A percentile compares a stretch with the other conserved stretches of the same genome.
phyloP scores from a whole-genome alignment of 2,797 vertebrate species.

The Pseudochirops cupreus region DNA sequence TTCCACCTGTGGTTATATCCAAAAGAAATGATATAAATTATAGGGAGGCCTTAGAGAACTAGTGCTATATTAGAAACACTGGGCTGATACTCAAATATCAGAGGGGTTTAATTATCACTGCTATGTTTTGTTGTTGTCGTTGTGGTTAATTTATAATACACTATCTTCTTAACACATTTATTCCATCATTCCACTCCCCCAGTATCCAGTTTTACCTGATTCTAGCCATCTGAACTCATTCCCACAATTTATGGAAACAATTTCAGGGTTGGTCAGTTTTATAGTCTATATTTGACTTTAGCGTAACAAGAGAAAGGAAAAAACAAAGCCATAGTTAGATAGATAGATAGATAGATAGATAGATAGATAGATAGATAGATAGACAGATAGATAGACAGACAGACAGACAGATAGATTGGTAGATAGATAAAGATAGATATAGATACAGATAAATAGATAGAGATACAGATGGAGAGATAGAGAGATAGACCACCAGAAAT shows the following conservation, averaged over 20 bases:
- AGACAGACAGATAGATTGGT: too few species aligned
- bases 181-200: neutral
- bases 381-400: too few species aligned
- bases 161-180: conserved; percentile 24
- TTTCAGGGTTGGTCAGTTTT: conserved; percentile 81
- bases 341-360: too few species aligned
- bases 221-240: conserved; percentile 65
- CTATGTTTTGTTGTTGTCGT: neutral
- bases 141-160: neutral
- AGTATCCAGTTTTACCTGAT: conserved; percentile 55
- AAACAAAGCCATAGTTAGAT: conserved; percentile 40
- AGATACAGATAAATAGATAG: too few species aligned
- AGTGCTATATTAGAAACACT: conserved; percentile 17
- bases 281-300: conserved; percentile 79
- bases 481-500: neutral
- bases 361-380: too few species aligned
- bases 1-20: conserved; percentile 71
- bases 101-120: neutral
- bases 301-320: conserved; percentile 70
- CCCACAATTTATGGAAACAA: conserved; percentile 81
- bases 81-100: conserved; percentile 1
- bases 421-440: too few species aligned
- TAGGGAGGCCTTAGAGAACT: rapidly evolving
- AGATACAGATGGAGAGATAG: too few species aligned
- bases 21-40: conserved; percentile 63